Conservation (phyloP, 2,888 invertebrate genomes). For the Eurytoma adleriae region DNA sequence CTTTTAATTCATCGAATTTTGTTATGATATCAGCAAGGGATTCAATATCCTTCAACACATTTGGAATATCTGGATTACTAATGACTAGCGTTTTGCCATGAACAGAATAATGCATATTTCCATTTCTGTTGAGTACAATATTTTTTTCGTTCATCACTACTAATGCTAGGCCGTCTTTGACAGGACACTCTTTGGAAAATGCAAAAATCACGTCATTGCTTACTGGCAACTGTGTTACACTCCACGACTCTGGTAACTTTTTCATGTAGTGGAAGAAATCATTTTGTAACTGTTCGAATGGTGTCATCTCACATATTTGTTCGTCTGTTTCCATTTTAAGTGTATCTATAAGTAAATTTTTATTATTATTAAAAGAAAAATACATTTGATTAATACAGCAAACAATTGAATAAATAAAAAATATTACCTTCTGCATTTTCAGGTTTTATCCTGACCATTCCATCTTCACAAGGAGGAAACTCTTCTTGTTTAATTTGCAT, state of each 20-base stretch:
- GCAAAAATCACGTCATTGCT: constrained; percentile 42
- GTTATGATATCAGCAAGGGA: constrained; percentile 38
- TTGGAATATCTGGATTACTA: constrained; percentile 14
- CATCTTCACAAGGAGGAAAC: constrained; percentile 22
- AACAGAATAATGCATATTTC: constrained; percentile 45
- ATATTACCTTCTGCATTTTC: constrained; percentile 48
- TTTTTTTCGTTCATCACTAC: constrained; percentile 51
- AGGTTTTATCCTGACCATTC: constrained; percentile 21
- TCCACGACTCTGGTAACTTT: constrained; percentile 52
- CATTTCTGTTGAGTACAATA: constrained; percentile 50
- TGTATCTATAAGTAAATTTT: constrained; percentile 21
- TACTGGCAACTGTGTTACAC: constrained; percentile 30
- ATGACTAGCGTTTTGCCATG: constrained; percentile 44
- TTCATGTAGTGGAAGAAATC: constrained; percentile 34
- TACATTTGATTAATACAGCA: background rate
- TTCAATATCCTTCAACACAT: constrained; percentile 33
- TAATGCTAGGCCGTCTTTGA: constrained; percentile 44
- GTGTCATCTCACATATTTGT: constrained; percentile 8
- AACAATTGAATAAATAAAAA: background rate
- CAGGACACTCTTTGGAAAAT: constrained; percentile 56
- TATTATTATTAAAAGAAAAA: background rate
- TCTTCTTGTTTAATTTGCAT: constrained; percentile 50
- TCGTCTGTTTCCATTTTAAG: constrained; percentile 17
- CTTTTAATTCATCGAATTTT: constrained; percentile 41
- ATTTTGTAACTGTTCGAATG: constrained; percentile 41